Evolutionary conservation across 2,888 invertebrate species (phyloP), one percentile per base, ranked within the genome.

Genomic region (Caenorhabditis becei): DNA sequence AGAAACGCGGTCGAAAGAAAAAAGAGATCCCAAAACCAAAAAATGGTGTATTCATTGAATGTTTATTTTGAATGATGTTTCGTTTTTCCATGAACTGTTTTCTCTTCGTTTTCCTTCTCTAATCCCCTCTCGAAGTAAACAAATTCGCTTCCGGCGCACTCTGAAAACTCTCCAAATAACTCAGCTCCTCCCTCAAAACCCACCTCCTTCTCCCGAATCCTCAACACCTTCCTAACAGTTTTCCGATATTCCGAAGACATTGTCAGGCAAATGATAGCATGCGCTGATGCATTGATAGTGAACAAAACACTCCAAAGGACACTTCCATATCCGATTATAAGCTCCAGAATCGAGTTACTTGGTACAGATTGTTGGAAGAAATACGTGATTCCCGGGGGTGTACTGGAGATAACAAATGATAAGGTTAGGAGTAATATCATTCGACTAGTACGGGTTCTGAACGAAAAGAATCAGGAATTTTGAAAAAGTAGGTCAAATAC

Each of bases 201-300:
- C 35, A 35, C 35, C 35, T 35, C 35, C 35, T 35, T 35, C 35
- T 35, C 35, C 35, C 10, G 5, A 35, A 35, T 35, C 35, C 44
- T 44, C 16, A 53, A 26, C 53, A 54, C 0, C 8, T 8, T 16
- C n/a, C n/a, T 10, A 23, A 58, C 58, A 1, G 69, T 58, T 32
- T 54, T 58, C 3, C 69, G 58, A 49, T 69, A 69, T 32, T 69
- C 54, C 20, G 28, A 32, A 16, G 58, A 58, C 69, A 69, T 69
- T 35, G 58, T 16, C 18, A 58, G 59, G 16, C 56, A 58, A 14
- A 69, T 49, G 20, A 69, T 10, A 24, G 47, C 49, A 14, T 69
- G 69, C 1, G 24, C n/a, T 3, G 58, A 56, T 18, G 66, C 56
- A 26, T 67, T 67, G 23, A 65, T 53, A 7, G 63, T 51, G 26